Evolutionary conservation across 2,113 vertebrate species (phyloP), one percentile per base, ranked within the genome.

Genomic region (Kryptolebias marmoratus): DNA sequence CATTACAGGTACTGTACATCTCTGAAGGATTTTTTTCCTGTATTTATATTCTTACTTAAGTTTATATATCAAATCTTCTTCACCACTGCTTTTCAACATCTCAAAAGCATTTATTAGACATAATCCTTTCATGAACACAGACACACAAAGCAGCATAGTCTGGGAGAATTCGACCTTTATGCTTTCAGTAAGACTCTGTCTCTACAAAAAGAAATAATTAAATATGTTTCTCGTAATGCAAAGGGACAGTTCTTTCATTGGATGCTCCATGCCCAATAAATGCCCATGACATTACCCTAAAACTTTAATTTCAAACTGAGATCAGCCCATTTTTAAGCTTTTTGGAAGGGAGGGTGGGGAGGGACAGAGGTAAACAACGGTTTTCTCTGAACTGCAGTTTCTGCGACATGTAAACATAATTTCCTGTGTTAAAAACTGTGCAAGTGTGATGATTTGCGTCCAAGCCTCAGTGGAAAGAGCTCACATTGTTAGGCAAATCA

Each of bases 1-100:
- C 10, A 8, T 6, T 42, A 42, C 39, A 8, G 9, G 10, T 1
- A 42, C 9, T 10, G 5, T 42, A 42, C 9, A 42, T 42, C 10
- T 78, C 22, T 73, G 57, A n/a, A 63, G 63, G 65, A 57, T 32
- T 32, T 58, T 18, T 9, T 9, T 32, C 28, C 28, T 56, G 12
- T 31, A 15, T 15, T 15, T 31, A 2, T 15, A 16, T 36, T 57
- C 22, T 16, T 54, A 42, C 8, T 42, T 42, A 8, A 42, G 4
- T 36, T 36, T 42, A 42, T 8, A 42, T 42, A 8, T 42, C 3
- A 36, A 36, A 36, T 36, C 36, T 36, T 7, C 13, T 10, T 11
- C 11, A 56, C 14, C 14, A 18, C 8, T 4, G 1, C 18, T 58
- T 39, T 9, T 39, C 16, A 11, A 13, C 3, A 6, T n/a, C 18